Percentiles rank a stretch among this genome's conserved stretches.
Conservation (phyloP, 2,888 invertebrate species). For the Plagodis dolabraria region DNA sequence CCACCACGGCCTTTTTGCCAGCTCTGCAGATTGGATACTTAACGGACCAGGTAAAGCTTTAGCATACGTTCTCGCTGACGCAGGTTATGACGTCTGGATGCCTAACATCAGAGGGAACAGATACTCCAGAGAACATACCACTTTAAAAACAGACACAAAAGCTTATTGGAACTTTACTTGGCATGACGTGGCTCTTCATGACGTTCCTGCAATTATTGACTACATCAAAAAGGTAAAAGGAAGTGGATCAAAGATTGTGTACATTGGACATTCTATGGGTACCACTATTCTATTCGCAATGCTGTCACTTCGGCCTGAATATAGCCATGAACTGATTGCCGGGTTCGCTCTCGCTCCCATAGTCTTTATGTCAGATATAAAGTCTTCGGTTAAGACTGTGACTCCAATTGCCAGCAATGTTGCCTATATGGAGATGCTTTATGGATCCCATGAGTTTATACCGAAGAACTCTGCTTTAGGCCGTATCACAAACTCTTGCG, state of each 20-base stretch:
- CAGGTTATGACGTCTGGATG: slow-evolving; percentile 92
- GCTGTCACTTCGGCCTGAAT: slow-evolving; percentile 87
- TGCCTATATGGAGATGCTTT: slow-evolving; percentile 84
- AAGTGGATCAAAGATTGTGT: slow-evolving; percentile 76
- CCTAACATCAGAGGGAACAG: slow-evolving; percentile 93
- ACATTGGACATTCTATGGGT: slow-evolving; percentile 97
- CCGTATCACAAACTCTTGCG: slow-evolving; percentile 84
- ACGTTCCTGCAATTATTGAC: slow-evolving; percentile 94
- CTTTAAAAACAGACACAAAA: slow-evolving; percentile 80
- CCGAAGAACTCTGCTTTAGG: slow-evolving; percentile 86
- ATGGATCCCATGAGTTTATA: slow-evolving; percentile 89
- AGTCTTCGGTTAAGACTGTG: slow-evolving; percentile 87
- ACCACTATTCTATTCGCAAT: slow-evolving; percentile 91
- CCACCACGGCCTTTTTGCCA: slow-evolving; percentile 92
- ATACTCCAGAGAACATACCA: slow-evolving; percentile 88
- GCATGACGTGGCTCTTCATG: slow-evolving; percentile 94
- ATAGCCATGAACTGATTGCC: slow-evolving; percentile 86
- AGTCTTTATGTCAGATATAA: slow-evolving; percentile 86
- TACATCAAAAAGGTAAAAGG: slow-evolving; percentile 76
- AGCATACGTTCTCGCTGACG: slow-evolving; percentile 88
- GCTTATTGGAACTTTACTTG: slow-evolving; percentile 91
- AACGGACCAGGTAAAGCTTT: slow-evolving; percentile 87
- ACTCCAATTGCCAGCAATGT: slow-evolving; percentile 86
- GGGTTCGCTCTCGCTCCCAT: slow-evolving; percentile 89
- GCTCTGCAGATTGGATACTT: slow-evolving; percentile 92